Evolutionary conservation across 2,797 vertebrate genomes (phyloP).

Genomic region (Loriculus beryllinus): DNA sequence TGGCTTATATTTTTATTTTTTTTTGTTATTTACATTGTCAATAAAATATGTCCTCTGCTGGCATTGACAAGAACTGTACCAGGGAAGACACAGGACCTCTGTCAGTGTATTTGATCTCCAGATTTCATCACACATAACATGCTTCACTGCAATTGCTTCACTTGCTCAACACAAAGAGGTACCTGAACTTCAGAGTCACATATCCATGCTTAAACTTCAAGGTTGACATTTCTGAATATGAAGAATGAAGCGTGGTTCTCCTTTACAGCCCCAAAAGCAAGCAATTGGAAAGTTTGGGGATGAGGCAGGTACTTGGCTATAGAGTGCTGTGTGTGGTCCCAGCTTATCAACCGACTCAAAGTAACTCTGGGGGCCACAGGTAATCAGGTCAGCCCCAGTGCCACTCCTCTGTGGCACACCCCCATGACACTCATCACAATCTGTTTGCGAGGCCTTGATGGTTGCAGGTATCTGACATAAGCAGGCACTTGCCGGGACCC

Average conservation of each 20-base stretch:
- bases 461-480: neutral
- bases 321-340: neutral
- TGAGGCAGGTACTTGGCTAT: neutral
- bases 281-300: neutral
- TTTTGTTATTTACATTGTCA: neutral
- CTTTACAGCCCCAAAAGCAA: neutral
- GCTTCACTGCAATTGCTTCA: neutral
- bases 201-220: neutral
- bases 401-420: neutral
- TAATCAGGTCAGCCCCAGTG: neutral
- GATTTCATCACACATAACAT: neutral
- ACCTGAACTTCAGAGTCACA: neutral
- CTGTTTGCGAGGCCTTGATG: neutral
- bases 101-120: neutral
- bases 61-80: neutral
- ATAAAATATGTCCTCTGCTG: neutral
- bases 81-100: neutral
- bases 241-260: neutral
- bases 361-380: neutral
- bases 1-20: neutral
- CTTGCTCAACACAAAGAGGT: neutral
- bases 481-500: slow-evolving; percentile 1
- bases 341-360: neutral
- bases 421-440: neutral
- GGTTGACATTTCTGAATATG: neutral